Conservation (phyloP, 2,113 vertebrate species). For the Cyphomyrus discorhynchus region DNA sequence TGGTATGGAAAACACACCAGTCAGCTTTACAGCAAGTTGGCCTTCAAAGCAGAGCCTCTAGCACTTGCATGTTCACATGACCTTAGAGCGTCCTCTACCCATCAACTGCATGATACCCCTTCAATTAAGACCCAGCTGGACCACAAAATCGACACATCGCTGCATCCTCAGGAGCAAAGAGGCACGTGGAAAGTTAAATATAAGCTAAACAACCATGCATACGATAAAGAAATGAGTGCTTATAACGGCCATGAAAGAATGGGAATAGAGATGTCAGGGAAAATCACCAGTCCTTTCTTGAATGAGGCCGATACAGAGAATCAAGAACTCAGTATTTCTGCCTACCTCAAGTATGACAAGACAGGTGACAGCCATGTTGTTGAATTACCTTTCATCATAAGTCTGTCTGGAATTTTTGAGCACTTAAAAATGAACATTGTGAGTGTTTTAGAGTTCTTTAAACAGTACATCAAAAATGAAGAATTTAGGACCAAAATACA, state of each 20-base stretch:
- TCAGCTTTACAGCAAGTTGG: slow-evolving; percentile 77
- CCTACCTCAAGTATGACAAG: slow-evolving; percentile 83
- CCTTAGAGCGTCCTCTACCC: slow-evolving; percentile 70
- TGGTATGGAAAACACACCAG: slow-evolving; percentile 70
- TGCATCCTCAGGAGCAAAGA: slow-evolving; percentile 73
- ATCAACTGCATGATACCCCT: slow-evolving; percentile 46
- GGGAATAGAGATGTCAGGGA: slow-evolving; percentile 65
- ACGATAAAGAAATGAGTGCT: slow-evolving; percentile 66
- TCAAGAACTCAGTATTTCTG: slow-evolving; percentile 72
- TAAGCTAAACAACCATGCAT: slow-evolving; percentile 68
- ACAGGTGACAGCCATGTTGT: slow-evolving; percentile 73
- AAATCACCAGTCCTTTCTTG: slow-evolving; percentile 59
- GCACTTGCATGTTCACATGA: slow-evolving; percentile 72
- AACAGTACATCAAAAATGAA: slow-evolving; percentile 49
- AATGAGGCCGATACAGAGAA: slow-evolving; percentile 38
- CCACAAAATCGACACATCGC: slow-evolving; percentile 61
- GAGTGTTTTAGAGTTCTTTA: slow-evolving; percentile 46
- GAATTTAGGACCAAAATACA: slow-evolving; percentile 50
- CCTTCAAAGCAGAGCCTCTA: slow-evolving; percentile 75
- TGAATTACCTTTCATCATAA: slow-evolving; percentile 71
- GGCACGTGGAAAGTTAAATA: slow-evolving; percentile 66
- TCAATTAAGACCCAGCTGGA: slow-evolving; percentile 60
- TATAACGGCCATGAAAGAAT: slow-evolving; percentile 71
- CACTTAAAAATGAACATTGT: slow-evolving; percentile 54
- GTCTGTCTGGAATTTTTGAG: slow-evolving; percentile 68